Percentiles rank a stretch among this genome's conserved stretches.
These are phyloP conservation scores for Sialis lutaria DNA, from an alignment of 2,888 invertebrate species.

Conservation along the genomic window DNA sequence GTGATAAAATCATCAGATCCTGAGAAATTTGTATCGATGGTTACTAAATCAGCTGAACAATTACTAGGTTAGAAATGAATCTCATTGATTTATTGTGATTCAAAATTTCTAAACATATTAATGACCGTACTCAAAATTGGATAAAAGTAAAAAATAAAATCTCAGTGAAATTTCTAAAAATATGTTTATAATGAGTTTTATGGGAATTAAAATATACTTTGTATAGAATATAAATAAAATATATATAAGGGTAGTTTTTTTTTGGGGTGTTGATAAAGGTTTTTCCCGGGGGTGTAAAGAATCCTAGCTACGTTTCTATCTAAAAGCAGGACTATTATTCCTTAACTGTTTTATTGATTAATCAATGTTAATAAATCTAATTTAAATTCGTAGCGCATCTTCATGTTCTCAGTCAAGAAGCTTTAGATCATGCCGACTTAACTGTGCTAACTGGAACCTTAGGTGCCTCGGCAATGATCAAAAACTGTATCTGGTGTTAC, in stretches of 20 bases:
- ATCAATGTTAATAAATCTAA: neutral
- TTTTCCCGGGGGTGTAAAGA: too few relatives aligned
- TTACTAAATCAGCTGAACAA: conserved; percentile 54
- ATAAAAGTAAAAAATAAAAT: too few relatives aligned
- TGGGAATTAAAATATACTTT: too few relatives aligned
- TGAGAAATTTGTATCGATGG: conserved; percentile 51
- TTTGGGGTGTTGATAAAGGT: too few relatives aligned
- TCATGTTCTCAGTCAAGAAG: conserved; percentile 64
- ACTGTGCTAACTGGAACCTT: conserved; percentile 65
- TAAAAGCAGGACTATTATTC: too few relatives aligned
- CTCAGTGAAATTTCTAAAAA: too few relatives aligned
- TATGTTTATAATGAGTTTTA: too few relatives aligned
- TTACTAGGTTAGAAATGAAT: conserved; percentile 32
- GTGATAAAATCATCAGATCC: conserved; percentile 63
- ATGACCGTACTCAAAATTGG: too few relatives aligned
- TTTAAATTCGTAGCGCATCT: conserved; percentile 42
- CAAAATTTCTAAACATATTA: too few relatives aligned
- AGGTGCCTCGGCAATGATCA: conserved; percentile 60
- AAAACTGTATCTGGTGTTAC: conserved; percentile 64
- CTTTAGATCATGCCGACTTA: conserved; percentile 67
- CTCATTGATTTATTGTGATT: neutral
- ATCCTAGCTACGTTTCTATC: too few relatives aligned
- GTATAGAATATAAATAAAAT: too few relatives aligned
- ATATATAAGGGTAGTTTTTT: too few relatives aligned
- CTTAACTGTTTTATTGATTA: neutral